A percentile compares a stretch with the other conserved stretches of the same genome.
phyloP scores from a whole-genome alignment of 2,113 vertebrate species.

The Semicossyphus pulcher region DNA sequence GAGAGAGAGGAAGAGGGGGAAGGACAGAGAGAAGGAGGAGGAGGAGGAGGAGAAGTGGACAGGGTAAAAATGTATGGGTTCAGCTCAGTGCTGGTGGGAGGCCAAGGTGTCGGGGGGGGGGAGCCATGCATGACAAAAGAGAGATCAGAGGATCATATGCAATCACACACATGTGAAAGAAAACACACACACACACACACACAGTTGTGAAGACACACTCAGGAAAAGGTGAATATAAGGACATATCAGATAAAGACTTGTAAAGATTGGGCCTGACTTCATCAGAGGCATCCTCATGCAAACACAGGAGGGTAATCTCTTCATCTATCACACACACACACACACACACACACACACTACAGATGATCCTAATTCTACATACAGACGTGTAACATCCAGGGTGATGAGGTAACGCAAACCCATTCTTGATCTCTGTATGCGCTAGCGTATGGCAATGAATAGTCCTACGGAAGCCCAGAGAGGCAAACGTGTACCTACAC shows the following conservation, averaged over 20 bases:
- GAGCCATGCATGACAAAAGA: slow-evolving; percentile 73
- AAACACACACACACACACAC: slow-evolving; percentile 14
- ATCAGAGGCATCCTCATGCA: slow-evolving; percentile 47
- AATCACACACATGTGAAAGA: slow-evolving; percentile 15
- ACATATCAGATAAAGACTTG: slow-evolving; percentile 54
- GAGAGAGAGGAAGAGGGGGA: slow-evolving; percentile 41
- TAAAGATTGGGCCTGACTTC: slow-evolving; percentile 37
- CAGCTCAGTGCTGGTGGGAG: slow-evolving; percentile 68
- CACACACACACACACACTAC: slow-evolving; percentile 9
- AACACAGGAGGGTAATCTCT: slow-evolving; percentile 51
- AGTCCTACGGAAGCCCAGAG: slow-evolving; percentile 7
- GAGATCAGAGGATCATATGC: slow-evolving; percentile 72
- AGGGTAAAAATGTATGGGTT: slow-evolving; percentile 69
- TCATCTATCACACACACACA: slow-evolving; percentile 32
- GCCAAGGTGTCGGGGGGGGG: slow-evolving; percentile 65
- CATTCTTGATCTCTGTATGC: slow-evolving; percentile 10
- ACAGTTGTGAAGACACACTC: slow-evolving; percentile 4
- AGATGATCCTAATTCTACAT: slow-evolving; percentile 43
- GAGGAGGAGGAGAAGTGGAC: slow-evolving; percentile 28
- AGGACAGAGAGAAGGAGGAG: slow-evolving; percentile 34
- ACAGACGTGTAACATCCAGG: slow-evolving; percentile 32
- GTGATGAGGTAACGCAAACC: slow-evolving; percentile 29
- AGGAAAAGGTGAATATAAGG: slow-evolving; percentile 62
- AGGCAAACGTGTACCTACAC: not conserved
- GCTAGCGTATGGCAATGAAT: slow-evolving; percentile 11